phyloP scores from a whole-genome alignment of 1,140 invertebrate genomes.

The Dendroctonus ponderosae region DNA sequence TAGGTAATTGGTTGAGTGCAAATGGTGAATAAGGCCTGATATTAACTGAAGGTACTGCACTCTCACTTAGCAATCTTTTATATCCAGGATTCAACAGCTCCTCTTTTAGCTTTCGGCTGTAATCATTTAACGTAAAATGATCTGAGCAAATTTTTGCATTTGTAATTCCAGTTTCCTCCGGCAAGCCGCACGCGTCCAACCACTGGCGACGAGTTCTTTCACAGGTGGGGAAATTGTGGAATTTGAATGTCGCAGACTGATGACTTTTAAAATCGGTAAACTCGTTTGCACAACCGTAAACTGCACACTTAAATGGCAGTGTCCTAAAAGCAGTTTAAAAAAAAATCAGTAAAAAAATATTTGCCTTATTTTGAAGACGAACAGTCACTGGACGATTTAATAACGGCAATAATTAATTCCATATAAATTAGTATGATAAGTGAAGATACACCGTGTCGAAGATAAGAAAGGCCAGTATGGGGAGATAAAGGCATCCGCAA shows the following conservation, averaged over 20 bases:
- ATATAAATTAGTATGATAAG: no score
- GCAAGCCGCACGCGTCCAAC: slow-evolving; percentile 16
- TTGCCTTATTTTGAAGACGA: no score
- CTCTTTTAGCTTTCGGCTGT: slow-evolving; percentile 22
- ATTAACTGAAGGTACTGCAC: slow-evolving; percentile 19
- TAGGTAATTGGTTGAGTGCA: background rate
- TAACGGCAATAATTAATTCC: no score
- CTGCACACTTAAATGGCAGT: slow-evolving; percentile 31
- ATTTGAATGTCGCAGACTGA: slow-evolving; percentile 17
- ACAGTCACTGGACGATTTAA: no score
- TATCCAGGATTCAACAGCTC: slow-evolving; percentile 16
- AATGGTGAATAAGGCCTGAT: background rate
- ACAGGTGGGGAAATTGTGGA: slow-evolving; percentile 26
- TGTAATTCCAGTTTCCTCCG: background rate
- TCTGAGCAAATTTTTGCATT: slow-evolving; percentile 29
- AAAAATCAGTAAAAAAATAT: background rate
- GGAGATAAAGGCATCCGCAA: no score
- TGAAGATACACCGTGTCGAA: no score
- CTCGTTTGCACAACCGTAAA: slow-evolving; percentile 18
- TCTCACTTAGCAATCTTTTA: slow-evolving; percentile 19
- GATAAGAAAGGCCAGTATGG: no score
- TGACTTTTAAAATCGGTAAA: slow-evolving; percentile 18
- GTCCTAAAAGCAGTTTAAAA: slow-evolving; percentile 24
- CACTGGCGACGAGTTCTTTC: slow-evolving; percentile 3
- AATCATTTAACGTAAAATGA: slow-evolving; percentile 34